phyloP scores from a whole-genome alignment of 2,797 vertebrate species.

The Neosalanx taihuensis region DNA sequence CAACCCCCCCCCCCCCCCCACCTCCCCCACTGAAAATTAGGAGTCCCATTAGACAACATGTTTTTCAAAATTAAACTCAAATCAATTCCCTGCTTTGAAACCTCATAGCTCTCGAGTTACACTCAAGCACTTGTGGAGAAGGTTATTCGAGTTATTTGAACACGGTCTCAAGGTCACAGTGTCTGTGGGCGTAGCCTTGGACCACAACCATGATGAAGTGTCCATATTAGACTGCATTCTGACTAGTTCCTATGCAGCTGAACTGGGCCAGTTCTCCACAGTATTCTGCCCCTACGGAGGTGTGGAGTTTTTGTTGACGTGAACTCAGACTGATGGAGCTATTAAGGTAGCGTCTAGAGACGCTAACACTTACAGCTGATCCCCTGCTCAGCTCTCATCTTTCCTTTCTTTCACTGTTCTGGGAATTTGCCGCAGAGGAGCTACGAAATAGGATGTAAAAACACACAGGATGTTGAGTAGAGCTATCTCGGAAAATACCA shows the following conservation, averaged over 20 bases:
- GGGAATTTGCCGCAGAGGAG: conserved; percentile 55
- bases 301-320: conserved; percentile 48
- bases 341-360: conserved; percentile 58
- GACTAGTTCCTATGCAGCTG: no score
- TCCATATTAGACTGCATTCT: no score
- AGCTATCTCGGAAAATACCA: conserved; percentile 39
- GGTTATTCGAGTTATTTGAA: background rate
- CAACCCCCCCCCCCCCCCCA: conserved; percentile 31
- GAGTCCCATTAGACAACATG: background rate
- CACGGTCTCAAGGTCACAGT: background rate
- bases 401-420: conserved; percentile 40
- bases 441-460: conserved; percentile 59
- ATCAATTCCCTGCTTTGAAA: background rate
- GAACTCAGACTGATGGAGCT: conserved; percentile 55
- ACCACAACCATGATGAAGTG: background rate
- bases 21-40: background rate
- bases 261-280: no score
- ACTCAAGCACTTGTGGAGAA: background rate
- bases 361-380: conserved; percentile 53
- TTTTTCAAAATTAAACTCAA: background rate
- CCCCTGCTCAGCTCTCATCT: conserved; percentile 14
- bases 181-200: background rate
- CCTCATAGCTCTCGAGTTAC: background rate
- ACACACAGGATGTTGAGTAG: no score
- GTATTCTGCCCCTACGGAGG: background rate